phyloP scores from a whole-genome alignment of 2,888 invertebrate genomes.

The Zaprionus lineosus region DNA sequence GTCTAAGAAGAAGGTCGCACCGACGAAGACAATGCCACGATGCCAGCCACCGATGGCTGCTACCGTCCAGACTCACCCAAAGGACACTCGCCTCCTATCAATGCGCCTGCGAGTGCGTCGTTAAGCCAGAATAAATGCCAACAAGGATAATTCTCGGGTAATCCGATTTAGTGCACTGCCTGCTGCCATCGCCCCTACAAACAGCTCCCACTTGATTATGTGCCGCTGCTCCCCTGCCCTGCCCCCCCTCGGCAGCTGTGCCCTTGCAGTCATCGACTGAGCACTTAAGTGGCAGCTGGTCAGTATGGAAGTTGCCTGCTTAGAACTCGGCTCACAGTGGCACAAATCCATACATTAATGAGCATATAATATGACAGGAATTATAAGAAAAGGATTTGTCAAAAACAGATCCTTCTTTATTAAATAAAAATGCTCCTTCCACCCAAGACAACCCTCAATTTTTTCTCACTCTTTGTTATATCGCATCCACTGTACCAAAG shows the following conservation, averaged over 20 bases:
- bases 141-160: slow-evolving; percentile 74
- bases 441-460: not conserved
- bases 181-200: slow-evolving; percentile 10
- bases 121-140: slow-evolving; percentile 71
- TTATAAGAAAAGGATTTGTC: not conserved
- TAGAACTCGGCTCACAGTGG: slow-evolving; percentile 52
- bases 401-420: too few relatives aligned
- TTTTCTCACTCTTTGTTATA: not conserved
- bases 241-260: not conserved
- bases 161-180: slow-evolving; percentile 73
- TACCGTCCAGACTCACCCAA: too few relatives aligned
- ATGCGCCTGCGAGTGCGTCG: slow-evolving; percentile 9
- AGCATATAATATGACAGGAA: too few relatives aligned
- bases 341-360: too few relatives aligned
- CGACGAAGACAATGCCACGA: slow-evolving; percentile 35
- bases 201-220: slow-evolving; percentile 53
- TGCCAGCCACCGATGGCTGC: too few relatives aligned
- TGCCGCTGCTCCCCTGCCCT: slow-evolving; percentile 17
- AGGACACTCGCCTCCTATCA: not conserved
- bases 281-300: slow-evolving; percentile 53
- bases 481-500: slow-evolving; percentile 19
- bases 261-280: slow-evolving; percentile 30
- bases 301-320: slow-evolving; percentile 18
- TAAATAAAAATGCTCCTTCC: not conserved
- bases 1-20: slow-evolving; percentile 43